phyloP scores from a whole-genome alignment of 1,140 invertebrate species.

The Plectrocnemia conspersa region DNA sequence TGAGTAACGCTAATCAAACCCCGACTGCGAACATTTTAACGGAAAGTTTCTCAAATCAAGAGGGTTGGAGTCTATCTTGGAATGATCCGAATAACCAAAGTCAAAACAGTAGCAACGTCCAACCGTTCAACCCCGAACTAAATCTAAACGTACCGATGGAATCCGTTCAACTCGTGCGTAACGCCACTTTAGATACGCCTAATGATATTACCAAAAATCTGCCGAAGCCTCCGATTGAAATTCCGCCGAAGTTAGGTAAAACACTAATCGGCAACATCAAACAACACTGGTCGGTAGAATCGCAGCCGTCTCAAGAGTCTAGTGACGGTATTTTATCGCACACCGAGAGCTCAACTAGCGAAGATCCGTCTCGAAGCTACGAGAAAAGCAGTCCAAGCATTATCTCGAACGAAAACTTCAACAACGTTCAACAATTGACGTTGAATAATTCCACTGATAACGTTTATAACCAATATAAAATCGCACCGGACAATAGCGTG shows the following conservation, averaged over 20 bases:
- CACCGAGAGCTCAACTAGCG: conserved; percentile 55
- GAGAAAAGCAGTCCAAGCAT: conserved; percentile 46
- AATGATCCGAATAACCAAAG: conserved; percentile 38
- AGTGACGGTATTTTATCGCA: conserved; percentile 53
- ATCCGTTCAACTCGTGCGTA: conserved; percentile 3
- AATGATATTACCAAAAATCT: not conserved
- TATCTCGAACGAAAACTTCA: conserved; percentile 43
- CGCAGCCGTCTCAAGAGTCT: conserved; percentile 57
- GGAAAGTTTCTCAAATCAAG: conserved; percentile 46
- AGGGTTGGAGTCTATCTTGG: conserved; percentile 48
- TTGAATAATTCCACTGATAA: conserved; percentile 21
- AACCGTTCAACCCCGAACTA: not conserved
- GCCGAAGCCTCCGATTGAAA: not conserved
- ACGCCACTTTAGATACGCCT: not conserved
- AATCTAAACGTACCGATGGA: conserved; percentile 1
- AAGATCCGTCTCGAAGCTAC: conserved; percentile 54
- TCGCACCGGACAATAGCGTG: conserved; percentile 9
- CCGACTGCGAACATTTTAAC: conserved; percentile 49
- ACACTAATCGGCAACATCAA: conserved; percentile 48
- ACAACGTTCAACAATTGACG: conserved; percentile 19
- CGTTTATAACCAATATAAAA: conserved; percentile 3
- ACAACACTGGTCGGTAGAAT: conserved; percentile 59
- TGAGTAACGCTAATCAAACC: conserved; percentile 33
- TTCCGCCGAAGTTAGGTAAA: not conserved
- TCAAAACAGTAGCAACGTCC: conserved; percentile 2